Percentiles rank a stretch among this genome's conserved stretches.
These are phyloP conservation scores for Lycia hirtaria DNA, from an alignment of 2,888 invertebrate genomes.

Conservation along the genomic window DNA sequence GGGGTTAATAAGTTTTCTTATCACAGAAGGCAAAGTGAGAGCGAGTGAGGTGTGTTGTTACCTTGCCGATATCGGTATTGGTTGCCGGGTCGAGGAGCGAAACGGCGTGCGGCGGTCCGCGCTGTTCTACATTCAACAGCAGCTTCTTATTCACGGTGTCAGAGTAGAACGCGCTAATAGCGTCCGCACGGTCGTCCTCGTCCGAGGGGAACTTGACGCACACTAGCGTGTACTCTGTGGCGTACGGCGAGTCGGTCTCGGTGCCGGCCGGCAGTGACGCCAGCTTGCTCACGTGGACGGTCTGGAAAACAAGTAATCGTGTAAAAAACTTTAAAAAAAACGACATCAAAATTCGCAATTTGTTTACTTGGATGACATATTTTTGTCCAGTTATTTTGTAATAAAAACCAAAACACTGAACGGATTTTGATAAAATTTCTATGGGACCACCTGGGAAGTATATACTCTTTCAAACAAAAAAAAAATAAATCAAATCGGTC, in stretches of 20 bases:
- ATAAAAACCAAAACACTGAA: too few relatives aligned
- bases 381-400: too few relatives aligned
- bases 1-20: too few relatives aligned
- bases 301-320: constrained; percentile 67
- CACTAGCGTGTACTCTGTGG: constrained; percentile 94
- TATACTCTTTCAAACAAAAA: too few relatives aligned
- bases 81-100: constrained; percentile 81
- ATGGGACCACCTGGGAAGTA: too few relatives aligned
- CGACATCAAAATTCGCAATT: too few relatives aligned
- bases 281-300: constrained; percentile 88
- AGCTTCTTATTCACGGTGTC: constrained; percentile 90
- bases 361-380: too few relatives aligned
- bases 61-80: constrained; percentile 82
- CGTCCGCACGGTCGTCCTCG: constrained; percentile 92
- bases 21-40: too few relatives aligned
- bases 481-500: too few relatives aligned
- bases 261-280: constrained; percentile 92
- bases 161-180: constrained; percentile 87
- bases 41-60: too few relatives aligned
- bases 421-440: too few relatives aligned
- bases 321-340: too few relatives aligned
- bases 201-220: constrained; percentile 94
- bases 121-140: constrained; percentile 93
- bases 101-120: constrained; percentile 83
- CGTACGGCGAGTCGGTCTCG: constrained; percentile 90